phyloP scores from a whole-genome alignment of 2,797 vertebrate species.

The Schizopygopsis malacanthus region DNA sequence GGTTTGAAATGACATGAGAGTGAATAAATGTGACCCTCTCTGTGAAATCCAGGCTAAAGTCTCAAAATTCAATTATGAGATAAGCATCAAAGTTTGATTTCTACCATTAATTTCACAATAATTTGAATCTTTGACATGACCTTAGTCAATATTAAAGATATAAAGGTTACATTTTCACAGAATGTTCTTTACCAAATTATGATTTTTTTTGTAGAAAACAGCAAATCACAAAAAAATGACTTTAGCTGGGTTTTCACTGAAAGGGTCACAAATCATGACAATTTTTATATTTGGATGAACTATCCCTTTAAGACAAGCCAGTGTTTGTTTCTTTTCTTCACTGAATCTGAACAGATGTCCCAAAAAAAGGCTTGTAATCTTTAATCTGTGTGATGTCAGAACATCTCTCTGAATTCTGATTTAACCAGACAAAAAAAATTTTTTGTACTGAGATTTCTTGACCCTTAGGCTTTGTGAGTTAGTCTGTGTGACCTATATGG shows the following conservation, averaged over 20 bases:
- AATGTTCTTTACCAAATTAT: too few relatives aligned
- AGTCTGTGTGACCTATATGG: conserved; percentile 33
- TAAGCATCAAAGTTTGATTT: too few relatives aligned
- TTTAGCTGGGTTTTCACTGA: too few relatives aligned
- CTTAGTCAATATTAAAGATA: too few relatives aligned
- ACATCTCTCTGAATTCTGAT: conserved; percentile 14
- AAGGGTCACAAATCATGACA: background rate
- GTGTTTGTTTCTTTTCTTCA: conserved; percentile 11
- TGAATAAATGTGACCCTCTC: background rate
- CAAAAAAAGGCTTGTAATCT: conserved; percentile 38
- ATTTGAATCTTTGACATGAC: too few relatives aligned
- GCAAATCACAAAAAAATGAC: too few relatives aligned
- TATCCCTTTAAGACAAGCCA: conserved; percentile 2
- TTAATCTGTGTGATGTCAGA: conserved; percentile 24
- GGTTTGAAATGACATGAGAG: background rate
- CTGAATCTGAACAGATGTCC: conserved; percentile 12
- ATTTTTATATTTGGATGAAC: background rate
- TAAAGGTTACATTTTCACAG: too few relatives aligned
- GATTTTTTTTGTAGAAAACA: too few relatives aligned
- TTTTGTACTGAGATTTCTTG: conserved; percentile 44
- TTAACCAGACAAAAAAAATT: background rate
- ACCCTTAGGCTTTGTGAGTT: conserved; percentile 49
- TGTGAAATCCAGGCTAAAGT: too few relatives aligned
- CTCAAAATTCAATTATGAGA: too few relatives aligned
- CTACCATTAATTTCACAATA: too few relatives aligned